phyloP scores from a whole-genome alignment of 2,888 invertebrate species.

The Cyrtodaria siliqua region DNA sequence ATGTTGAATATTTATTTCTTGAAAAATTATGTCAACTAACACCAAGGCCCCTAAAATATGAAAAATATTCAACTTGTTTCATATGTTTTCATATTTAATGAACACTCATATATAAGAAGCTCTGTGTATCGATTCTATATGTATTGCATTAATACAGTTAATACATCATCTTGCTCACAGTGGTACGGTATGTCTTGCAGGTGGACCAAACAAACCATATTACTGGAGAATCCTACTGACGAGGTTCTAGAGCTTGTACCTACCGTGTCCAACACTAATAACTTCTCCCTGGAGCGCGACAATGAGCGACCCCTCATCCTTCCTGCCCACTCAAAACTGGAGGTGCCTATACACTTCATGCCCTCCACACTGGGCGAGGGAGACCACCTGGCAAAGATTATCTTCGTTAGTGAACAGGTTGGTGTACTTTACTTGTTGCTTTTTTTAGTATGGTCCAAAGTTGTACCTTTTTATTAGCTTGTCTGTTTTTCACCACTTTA shows the following conservation, averaged over 20 bases:
- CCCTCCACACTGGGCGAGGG: conserved; percentile 84
- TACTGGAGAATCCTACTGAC: conserved; percentile 83
- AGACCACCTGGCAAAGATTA: conserved; percentile 82
- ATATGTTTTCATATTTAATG: too few relatives aligned
- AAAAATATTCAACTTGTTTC: too few relatives aligned
- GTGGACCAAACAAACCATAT: conserved; percentile 81
- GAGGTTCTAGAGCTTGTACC: conserved; percentile 82
- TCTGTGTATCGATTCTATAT: too few relatives aligned
- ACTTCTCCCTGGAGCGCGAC: conserved; percentile 83
- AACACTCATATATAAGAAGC: too few relatives aligned
- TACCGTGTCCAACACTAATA: conserved; percentile 83
- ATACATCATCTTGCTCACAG: too few relatives aligned
- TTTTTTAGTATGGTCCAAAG: too few relatives aligned
- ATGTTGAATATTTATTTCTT: too few relatives aligned
- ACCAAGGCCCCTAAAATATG: too few relatives aligned
- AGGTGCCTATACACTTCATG: conserved; percentile 84
- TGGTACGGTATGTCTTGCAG: conserved; percentile 70
- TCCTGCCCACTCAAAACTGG: conserved; percentile 71
- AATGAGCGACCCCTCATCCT: conserved; percentile 79
- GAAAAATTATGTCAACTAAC: too few relatives aligned
- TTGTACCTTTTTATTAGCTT: too few relatives aligned
- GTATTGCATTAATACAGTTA: too few relatives aligned
- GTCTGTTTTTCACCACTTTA: too few relatives aligned
- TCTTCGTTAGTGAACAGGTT: conserved; percentile 84
- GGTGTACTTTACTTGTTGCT: neutral